phyloP scores from a whole-genome alignment of 1,140 invertebrate genomes.

The Zaprionus inermis region DNA sequence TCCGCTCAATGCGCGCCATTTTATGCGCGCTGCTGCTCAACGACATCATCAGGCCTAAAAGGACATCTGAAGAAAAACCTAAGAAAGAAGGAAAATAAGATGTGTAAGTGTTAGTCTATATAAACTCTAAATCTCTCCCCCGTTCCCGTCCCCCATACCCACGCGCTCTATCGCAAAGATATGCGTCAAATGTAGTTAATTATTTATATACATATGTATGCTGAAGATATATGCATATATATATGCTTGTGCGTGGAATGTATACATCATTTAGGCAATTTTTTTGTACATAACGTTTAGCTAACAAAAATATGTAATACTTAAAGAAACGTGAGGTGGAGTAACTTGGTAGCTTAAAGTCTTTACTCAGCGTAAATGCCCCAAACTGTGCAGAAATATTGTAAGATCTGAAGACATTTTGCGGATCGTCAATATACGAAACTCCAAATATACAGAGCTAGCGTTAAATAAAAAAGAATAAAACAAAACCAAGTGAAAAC shows the following conservation, averaged over 20 bases:
- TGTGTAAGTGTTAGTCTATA: constrained; percentile 24
- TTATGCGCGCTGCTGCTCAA: constrained; percentile 61
- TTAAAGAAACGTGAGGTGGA: background rate
- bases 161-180: constrained; percentile 2
- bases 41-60: constrained; percentile 59
- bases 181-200: constrained; percentile 42
- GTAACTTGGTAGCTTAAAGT: background rate
- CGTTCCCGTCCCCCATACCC: constrained; percentile 12
- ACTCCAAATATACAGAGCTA: background rate
- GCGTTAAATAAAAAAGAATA: constrained; percentile 12
- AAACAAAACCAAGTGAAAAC: constrained; percentile 13
- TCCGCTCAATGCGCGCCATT: constrained; percentile 72
- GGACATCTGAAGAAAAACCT: background rate
- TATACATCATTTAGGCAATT: constrained; percentile 68
- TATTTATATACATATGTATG: constrained; percentile 38
- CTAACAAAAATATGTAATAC: constrained; percentile 29
- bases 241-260: constrained; percentile 34
- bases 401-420: constrained; percentile 21
- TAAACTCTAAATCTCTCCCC: background rate
- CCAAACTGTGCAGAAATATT: constrained; percentile 5
- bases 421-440: background rate
- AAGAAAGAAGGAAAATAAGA: constrained; percentile 21
- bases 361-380: constrained; percentile 2
- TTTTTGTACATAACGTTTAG: constrained; percentile 75
- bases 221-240: constrained; percentile 23